Conservation (phyloP, 1,140 invertebrate species). For the Drosophila bocki region DNA sequence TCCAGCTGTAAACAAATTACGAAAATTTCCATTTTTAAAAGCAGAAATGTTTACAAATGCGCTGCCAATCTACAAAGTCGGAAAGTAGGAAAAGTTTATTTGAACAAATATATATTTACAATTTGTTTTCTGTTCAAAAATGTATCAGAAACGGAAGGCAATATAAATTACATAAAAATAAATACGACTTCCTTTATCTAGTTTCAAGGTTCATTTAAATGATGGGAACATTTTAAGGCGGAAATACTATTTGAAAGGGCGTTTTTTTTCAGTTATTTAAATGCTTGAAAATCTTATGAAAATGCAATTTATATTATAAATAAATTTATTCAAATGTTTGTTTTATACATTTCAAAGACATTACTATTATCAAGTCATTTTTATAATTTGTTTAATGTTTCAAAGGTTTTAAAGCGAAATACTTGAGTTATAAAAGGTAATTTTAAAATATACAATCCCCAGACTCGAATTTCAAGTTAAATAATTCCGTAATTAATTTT, state of each 20-base stretch:
- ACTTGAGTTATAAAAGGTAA: neutral
- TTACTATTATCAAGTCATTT: neutral
- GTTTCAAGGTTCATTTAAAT: neutral
- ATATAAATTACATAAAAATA: constrained; percentile 14
- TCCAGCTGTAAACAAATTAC: constrained; percentile 50
- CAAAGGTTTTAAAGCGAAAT: neutral
- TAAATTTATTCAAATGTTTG: neutral
- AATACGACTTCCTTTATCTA: constrained; percentile 15
- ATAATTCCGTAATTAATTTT: constrained; percentile 2
- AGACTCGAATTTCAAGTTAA: constrained; percentile 10
- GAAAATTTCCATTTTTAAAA: constrained; percentile 54
- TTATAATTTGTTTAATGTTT: neutral
- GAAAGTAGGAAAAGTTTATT: constrained; percentile 9
- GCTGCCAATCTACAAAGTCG: constrained; percentile 22
- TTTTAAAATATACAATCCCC: neutral
- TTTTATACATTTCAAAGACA: neutral
- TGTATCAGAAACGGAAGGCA: constrained; percentile 17
- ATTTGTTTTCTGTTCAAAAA: constrained; percentile 14
- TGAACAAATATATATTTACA: constrained; percentile 32
- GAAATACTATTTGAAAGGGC: neutral
- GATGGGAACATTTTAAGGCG: neutral
- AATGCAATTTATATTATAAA: neutral
- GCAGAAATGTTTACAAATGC: constrained; percentile 43
- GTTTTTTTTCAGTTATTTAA: neutral
- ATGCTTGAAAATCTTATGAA: neutral